A percentile compares a stretch with the other conserved stretches of the same genome.
These are phyloP conservation scores for Reticulitermes lucifugus DNA, from an alignment of 2,888 invertebrate species.

Conservation along the genomic window DNA sequence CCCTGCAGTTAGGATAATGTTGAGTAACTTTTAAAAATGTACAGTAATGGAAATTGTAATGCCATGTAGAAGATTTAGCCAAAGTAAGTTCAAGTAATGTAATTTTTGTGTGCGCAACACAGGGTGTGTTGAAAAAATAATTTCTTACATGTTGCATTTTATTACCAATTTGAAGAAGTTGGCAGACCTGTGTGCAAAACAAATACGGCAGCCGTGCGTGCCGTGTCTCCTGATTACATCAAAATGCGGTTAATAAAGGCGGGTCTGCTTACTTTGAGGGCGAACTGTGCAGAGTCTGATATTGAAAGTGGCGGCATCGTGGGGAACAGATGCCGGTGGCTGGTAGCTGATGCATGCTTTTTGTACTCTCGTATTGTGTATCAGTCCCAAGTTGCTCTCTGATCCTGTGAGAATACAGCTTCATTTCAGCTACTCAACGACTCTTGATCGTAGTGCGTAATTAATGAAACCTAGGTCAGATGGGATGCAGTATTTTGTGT, in stretches of 20 bases:
- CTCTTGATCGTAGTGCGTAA: too few species aligned
- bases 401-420: background rate
- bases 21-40: too few species aligned
- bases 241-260: background rate
- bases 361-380: conserved; percentile 2
- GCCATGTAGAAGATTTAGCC: too few species aligned
- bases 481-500: too few species aligned
- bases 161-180: background rate
- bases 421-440: conserved; percentile 17
- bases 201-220: too few species aligned
- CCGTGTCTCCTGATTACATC: background rate
- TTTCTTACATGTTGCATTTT: too few species aligned
- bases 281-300: background rate
- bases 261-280: background rate
- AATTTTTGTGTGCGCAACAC: too few species aligned
- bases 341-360: background rate
- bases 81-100: too few species aligned
- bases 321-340: conserved; percentile 13
- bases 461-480: too few species aligned
- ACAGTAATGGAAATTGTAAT: too few species aligned
- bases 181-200: background rate
- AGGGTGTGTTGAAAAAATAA: too few species aligned
- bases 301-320: background rate
- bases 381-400: background rate
- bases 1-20: too few species aligned